Evolutionary conservation across 2,797 vertebrate genomes (phyloP).

Genomic region (Ctenochaetus hawaiiensis): DNA sequence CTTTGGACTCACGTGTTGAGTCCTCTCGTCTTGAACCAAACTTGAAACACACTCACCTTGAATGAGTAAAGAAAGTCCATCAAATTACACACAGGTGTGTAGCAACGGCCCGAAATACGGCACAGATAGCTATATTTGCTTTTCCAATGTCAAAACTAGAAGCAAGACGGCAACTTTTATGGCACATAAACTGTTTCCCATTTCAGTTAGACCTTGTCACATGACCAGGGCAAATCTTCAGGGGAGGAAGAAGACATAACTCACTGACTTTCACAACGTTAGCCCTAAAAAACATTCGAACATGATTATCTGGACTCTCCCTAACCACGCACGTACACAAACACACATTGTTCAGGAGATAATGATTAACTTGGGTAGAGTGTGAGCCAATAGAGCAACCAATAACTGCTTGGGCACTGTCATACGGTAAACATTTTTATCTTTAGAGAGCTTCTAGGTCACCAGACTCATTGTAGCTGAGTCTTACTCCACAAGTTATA

Average conservation of each 20-base stretch:
- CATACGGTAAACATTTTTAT: slow-evolving; percentile 72
- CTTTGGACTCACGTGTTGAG: slow-evolving; percentile 2
- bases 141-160: slow-evolving; percentile 30
- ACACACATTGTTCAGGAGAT: slow-evolving; percentile 52
- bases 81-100: slow-evolving; percentile 26
- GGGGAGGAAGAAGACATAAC: slow-evolving; percentile 59
- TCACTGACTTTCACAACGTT: slow-evolving; percentile 55
- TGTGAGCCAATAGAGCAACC: slow-evolving; percentile 48
- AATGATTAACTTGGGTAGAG: slow-evolving; percentile 84
- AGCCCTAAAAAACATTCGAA: slow-evolving; percentile 58
- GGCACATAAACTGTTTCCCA: slow-evolving; percentile 23
- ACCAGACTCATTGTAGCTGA: not conserved
- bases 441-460: slow-evolving; percentile 49
- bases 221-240: slow-evolving; percentile 56
- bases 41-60: slow-evolving; percentile 77
- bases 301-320: slow-evolving; percentile 58
- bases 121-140: slow-evolving; percentile 25
- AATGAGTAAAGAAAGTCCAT: slow-evolving; percentile 81
- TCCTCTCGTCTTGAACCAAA: not conserved
- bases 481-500: not conserved
- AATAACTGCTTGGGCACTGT: slow-evolving; percentile 54
- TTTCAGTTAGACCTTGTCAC: slow-evolving; percentile 55
- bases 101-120: not conserved
- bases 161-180: not conserved
- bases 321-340: slow-evolving; percentile 46